Percentiles rank a stretch among this genome's conserved stretches.
Conservation (phyloP, 2,113 vertebrate species). For the Phoenicopterus ruber region DNA sequence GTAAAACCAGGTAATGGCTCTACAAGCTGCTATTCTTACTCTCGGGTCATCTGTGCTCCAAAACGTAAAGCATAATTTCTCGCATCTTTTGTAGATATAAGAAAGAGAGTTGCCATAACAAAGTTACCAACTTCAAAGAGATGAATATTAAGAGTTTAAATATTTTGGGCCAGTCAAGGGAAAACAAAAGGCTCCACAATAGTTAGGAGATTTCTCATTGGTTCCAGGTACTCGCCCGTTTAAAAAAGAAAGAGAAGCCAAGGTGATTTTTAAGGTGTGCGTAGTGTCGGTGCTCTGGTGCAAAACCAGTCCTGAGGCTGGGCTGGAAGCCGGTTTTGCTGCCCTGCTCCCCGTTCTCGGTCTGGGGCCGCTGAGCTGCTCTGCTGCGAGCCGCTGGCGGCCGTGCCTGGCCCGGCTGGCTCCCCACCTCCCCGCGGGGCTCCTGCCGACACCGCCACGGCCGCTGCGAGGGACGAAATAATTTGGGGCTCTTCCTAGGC, state of each 20-base stretch:
- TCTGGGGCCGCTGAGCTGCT: neutral
- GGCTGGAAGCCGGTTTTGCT: neutral
- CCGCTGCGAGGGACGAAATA: neutral
- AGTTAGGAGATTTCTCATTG: neutral
- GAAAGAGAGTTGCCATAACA: neutral
- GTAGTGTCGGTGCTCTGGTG: accelerated
- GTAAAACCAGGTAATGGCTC: neutral
- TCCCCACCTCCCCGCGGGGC: accelerated
- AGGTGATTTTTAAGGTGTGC: neutral
- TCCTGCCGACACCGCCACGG: neutral
- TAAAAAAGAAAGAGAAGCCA: neutral
- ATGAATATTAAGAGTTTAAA: neutral
- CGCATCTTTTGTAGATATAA: neutral
- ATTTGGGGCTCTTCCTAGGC: neutral
- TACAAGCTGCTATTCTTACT: neutral
- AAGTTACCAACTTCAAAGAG: neutral
- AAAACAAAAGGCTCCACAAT: neutral
- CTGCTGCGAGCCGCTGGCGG: accelerated
- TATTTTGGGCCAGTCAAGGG: neutral
- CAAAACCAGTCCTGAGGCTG: neutral
- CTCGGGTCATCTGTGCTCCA: neutral
- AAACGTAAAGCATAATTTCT: neutral
- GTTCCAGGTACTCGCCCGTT: neutral
- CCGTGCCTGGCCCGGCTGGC: neutral
- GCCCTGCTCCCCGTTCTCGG: neutral